Conservation (phyloP, 2,888 invertebrate species). For the Volucella zonaria region DNA sequence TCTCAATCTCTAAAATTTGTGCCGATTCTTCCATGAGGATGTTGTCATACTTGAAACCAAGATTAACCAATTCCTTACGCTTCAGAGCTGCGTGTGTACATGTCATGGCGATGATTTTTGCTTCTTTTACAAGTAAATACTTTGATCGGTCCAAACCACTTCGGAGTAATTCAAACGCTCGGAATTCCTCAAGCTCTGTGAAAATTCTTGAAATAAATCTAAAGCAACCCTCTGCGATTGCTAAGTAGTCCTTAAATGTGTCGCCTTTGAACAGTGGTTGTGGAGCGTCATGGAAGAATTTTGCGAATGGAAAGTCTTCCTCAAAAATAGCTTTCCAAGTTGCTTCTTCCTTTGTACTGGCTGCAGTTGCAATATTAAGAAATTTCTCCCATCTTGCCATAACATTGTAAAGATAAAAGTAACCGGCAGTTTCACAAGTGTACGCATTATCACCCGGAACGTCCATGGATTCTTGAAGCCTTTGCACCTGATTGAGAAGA, state of each 20-base stretch:
- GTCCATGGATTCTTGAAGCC: conserved; percentile 92
- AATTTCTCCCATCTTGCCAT: conserved; percentile 96
- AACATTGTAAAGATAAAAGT: conserved; percentile 97
- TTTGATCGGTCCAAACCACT: conserved; percentile 98
- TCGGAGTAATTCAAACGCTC: conserved; percentile 97
- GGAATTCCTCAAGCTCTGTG: conserved; percentile 97
- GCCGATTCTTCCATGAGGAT: conserved; percentile 99
- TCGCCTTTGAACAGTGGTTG: conserved; percentile 94
- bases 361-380: conserved; percentile 81
- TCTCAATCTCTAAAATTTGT: conserved; percentile 99
- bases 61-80: conserved; percentile 96
- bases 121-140: conserved; percentile 98
- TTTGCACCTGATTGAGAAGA: conserved; percentile 92
- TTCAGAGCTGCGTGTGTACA: conserved; percentile 99
- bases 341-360: conserved; percentile 64
- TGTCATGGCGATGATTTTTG: conserved; percentile 99
- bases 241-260: conserved; percentile 91
- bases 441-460: conserved; percentile 95
- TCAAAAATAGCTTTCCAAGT: conserved; percentile 84
- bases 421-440: conserved; percentile 99
- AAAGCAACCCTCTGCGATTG: conserved; percentile 96
- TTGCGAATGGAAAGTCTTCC: conserved; percentile 95
- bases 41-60: conserved; percentile 98
- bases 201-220: conserved; percentile 97
- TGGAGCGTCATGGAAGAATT: conserved; percentile 96